These are phyloP conservation scores for Trigoniulus corallinus DNA, from an alignment of 1,140 invertebrate genomes.

Conservation along the genomic window DNA sequence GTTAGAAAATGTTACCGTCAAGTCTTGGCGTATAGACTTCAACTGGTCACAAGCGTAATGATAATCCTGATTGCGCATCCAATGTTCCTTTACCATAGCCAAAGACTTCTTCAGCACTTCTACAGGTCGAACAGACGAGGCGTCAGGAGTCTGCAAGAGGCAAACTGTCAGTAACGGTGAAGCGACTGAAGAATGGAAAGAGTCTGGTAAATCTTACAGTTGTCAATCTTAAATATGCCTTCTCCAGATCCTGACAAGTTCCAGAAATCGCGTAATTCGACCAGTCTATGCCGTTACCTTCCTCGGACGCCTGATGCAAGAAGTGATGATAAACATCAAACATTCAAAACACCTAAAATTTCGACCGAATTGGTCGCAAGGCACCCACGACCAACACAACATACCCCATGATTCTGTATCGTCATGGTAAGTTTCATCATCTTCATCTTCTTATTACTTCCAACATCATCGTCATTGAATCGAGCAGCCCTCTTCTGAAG, in stretches of 20 bases:
- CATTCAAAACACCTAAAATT: neutral
- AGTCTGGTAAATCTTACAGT: slow-evolving; percentile 41
- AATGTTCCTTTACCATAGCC: slow-evolving; percentile 73
- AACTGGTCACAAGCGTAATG: slow-evolving; percentile 93
- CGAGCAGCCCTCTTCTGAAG: slow-evolving; percentile 52
- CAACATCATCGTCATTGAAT: slow-evolving; percentile 36
- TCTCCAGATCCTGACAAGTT: slow-evolving; percentile 80
- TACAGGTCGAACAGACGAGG: slow-evolving; percentile 74
- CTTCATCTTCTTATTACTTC: slow-evolving; percentile 11
- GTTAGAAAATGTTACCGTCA: too few species aligned
- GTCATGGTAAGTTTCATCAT: too few species aligned
- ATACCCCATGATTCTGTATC: slow-evolving; percentile 9
- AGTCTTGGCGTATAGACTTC: slow-evolving; percentile 95
- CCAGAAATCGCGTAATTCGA: slow-evolving; percentile 78
- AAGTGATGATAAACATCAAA: neutral
- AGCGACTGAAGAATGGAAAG: neutral
- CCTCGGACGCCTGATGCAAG: slow-evolving; percentile 29
- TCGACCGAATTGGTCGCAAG: too few species aligned
- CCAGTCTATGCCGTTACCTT: slow-evolving; percentile 52
- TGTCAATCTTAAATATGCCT: slow-evolving; percentile 83
- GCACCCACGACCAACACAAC: too few species aligned
- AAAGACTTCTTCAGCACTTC: slow-evolving; percentile 68
- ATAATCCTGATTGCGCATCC: slow-evolving; percentile 80
- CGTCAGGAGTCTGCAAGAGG: slow-evolving; percentile 62
- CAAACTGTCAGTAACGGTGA: neutral